Conservation (phyloP, 2,113 vertebrate genomes). For the Prunella himalayana region DNA sequence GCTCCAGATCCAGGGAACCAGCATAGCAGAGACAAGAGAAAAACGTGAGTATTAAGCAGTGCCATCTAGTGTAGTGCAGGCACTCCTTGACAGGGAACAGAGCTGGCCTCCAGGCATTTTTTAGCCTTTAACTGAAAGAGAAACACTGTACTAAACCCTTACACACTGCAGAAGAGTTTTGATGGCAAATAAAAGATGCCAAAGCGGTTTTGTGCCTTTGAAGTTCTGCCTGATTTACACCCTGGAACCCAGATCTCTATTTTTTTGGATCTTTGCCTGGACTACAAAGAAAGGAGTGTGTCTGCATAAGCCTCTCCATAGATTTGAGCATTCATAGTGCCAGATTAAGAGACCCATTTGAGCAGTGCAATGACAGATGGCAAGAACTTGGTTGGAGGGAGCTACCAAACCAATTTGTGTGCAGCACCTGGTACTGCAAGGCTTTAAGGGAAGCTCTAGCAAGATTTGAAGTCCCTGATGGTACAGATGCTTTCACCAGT, state of each 20-base stretch:
- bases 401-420: constrained; percentile 46
- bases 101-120: not conserved
- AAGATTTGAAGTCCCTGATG: not conserved
- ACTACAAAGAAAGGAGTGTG: not conserved
- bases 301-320: not conserved
- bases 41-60: constrained; percentile 39
- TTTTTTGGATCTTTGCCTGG: not conserved
- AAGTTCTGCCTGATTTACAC: not conserved
- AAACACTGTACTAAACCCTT: not conserved
- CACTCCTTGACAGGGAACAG: not conserved
- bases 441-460: not conserved
- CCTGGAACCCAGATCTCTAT: not conserved
- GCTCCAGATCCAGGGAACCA: not conserved
- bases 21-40: not conserved
- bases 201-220: not conserved
- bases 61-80: constrained; percentile 44
- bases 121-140: not conserved
- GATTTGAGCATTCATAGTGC: not conserved
- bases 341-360: constrained; percentile 13
- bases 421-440: constrained; percentile 19
- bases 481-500: not conserved
- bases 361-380: constrained; percentile 46
- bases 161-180: not conserved
- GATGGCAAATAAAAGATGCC: not conserved
- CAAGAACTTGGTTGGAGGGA: constrained; percentile 46